Evolutionary conservation across 2,797 vertebrate species (phyloP).

Genomic region (Helostoma temminkii): DNA sequence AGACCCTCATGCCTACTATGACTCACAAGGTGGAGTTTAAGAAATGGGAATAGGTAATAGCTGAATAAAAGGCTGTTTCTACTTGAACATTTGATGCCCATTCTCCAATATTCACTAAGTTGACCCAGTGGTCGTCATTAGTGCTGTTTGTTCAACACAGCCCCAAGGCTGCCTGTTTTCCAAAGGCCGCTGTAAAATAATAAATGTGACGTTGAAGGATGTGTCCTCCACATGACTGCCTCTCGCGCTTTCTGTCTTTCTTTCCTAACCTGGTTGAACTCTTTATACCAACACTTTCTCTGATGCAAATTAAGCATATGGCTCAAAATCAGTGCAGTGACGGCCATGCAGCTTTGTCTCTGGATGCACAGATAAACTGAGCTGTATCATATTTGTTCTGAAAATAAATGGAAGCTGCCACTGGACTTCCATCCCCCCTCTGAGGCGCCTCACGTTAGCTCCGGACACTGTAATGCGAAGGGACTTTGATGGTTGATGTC

Average conservation of each 20-base stretch:
- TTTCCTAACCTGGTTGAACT: constrained; percentile 20
- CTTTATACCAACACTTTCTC: constrained; percentile 43
- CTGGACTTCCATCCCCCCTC: constrained; percentile 58
- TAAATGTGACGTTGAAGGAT: constrained; percentile 79
- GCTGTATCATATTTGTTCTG: constrained; percentile 75
- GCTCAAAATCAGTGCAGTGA: constrained; percentile 24
- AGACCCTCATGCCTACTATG: neutral
- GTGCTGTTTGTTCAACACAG: constrained; percentile 49
- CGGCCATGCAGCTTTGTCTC: constrained; percentile 45
- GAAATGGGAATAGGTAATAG: constrained; percentile 38
- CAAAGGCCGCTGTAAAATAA: constrained; percentile 75
- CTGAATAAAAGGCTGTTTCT: constrained; percentile 42
- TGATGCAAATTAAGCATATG: constrained; percentile 63
- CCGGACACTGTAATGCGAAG: constrained; percentile 74
- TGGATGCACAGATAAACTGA: constrained; percentile 42
- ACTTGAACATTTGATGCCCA: constrained; percentile 60
- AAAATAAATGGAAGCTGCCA: constrained; percentile 79
- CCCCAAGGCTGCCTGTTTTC: constrained; percentile 62
- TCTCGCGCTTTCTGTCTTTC: constrained; percentile 13
- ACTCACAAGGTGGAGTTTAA: constrained; percentile 19
- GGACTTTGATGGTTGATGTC: constrained; percentile 88
- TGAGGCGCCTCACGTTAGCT: constrained; percentile 81
- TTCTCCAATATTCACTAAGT: constrained; percentile 41
- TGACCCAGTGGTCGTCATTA: constrained; percentile 65
- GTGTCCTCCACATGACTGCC: constrained; percentile 73